phyloP scores from a whole-genome alignment of 1,140 invertebrate genomes.

The Hestina assimilis region DNA sequence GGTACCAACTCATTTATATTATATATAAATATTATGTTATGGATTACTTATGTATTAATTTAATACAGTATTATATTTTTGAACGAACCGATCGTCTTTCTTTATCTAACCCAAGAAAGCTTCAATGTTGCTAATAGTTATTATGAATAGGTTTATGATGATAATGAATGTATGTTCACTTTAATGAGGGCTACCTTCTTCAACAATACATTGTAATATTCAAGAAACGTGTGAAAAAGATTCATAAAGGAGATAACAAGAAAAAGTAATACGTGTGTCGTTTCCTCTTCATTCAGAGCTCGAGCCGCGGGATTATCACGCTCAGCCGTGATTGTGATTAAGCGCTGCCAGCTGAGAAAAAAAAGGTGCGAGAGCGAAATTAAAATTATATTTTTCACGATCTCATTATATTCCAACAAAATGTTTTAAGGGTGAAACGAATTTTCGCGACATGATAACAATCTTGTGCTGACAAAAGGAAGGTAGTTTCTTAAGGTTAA shows the following conservation, averaged over 20 bases:
- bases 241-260: constrained; percentile 42
- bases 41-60: too few species aligned
- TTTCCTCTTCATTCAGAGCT: constrained; percentile 26
- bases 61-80: too few species aligned
- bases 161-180: not conserved
- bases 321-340: constrained; percentile 59
- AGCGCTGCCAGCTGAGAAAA: constrained; percentile 49
- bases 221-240: constrained; percentile 33
- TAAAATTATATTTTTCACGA: constrained; percentile 59
- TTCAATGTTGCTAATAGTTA: too few species aligned
- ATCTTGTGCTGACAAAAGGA: too few species aligned
- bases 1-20: not conserved
- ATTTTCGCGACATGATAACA: too few species aligned
- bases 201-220: constrained; percentile 27
- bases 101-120: too few species aligned
- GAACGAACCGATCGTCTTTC: too few species aligned
- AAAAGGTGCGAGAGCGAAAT: constrained; percentile 52
- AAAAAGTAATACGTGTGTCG: constrained; percentile 30
- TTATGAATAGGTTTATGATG: too few species aligned
- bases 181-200: constrained; percentile 1
- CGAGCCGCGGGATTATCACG: constrained; percentile 36
- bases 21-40: too few species aligned
- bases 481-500: too few species aligned
- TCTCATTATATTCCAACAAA: constrained; percentile 36
- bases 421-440: constrained; percentile 6